phyloP scores from a whole-genome alignment of 2,797 vertebrate species.

The Apogon talboti region DNA sequence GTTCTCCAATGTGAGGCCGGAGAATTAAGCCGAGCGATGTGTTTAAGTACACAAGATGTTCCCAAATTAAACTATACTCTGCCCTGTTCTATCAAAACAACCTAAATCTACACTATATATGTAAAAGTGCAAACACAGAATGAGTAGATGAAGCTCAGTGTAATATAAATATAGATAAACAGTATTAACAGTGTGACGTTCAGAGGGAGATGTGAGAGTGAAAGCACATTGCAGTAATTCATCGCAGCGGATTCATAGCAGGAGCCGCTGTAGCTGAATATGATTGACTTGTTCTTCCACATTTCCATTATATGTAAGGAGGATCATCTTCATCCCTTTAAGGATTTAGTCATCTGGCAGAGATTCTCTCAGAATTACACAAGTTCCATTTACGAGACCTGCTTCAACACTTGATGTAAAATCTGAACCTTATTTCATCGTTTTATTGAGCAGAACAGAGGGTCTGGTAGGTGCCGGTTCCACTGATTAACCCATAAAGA shows the following conservation, averaged over 20 bases:
- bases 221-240: neutral
- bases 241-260: neutral
- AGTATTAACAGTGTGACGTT: too few species aligned
- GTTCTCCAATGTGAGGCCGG: neutral
- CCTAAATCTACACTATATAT: too few species aligned
- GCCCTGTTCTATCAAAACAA: too few species aligned
- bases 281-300: constrained; percentile 10
- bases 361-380: constrained; percentile 22
- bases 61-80: too few species aligned
- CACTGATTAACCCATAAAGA: too few species aligned
- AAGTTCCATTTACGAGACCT: constrained; percentile 12
- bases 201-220: neutral
- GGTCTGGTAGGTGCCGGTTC: too few species aligned
- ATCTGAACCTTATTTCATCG: neutral
- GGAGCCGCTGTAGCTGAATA: neutral
- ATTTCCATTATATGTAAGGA: constrained; percentile 3
- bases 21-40: neutral
- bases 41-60: too few species aligned
- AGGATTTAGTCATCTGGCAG: constrained; percentile 28
- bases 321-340: constrained; percentile 35
- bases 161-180: too few species aligned
- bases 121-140: too few species aligned
- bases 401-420: neutral
- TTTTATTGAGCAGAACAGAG: too few species aligned
- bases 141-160: too few species aligned